Conservation (phyloP, 2,797 vertebrate genomes). For the Ctenochaetus hawaiiensis region DNA sequence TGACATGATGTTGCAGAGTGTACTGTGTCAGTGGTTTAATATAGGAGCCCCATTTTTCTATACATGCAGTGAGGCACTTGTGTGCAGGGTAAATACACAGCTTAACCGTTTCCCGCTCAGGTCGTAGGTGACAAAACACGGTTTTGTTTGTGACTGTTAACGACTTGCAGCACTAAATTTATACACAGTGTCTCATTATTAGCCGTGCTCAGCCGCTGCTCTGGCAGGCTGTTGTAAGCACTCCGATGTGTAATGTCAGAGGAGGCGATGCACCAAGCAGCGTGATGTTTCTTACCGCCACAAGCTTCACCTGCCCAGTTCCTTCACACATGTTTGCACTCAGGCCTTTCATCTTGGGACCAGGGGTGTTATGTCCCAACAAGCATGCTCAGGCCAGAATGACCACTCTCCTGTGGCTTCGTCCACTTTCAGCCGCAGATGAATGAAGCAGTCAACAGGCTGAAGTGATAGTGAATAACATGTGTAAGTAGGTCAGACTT, state of each 20-base stretch:
- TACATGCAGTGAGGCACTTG: neutral
- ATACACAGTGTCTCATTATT: conserved; percentile 63
- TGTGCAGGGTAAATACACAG: conserved; percentile 28
- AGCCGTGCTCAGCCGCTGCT: conserved; percentile 77
- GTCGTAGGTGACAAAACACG: conserved; percentile 45
- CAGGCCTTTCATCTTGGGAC: conserved; percentile 59
- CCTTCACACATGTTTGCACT: conserved; percentile 66
- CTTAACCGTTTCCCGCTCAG: conserved; percentile 15
- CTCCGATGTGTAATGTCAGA: conserved; percentile 79
- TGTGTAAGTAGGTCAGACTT: conserved; percentile 66
- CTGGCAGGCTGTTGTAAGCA: conserved; percentile 72
- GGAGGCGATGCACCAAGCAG: conserved; percentile 50
- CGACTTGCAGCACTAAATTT: conserved; percentile 59
- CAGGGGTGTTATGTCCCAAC: conserved; percentile 46
- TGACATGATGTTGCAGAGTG: conserved; percentile 20
- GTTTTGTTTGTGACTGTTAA: conserved; percentile 74
- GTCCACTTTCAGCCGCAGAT: conserved; percentile 49
- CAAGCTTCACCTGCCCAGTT: conserved; percentile 70
- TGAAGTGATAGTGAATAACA: conserved; percentile 28
- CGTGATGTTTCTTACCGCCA: conserved; percentile 70
- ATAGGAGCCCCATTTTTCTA: conserved; percentile 4
- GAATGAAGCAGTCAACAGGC: conserved; percentile 56
- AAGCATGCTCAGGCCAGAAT: conserved; percentile 41
- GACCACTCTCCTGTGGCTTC: conserved; percentile 34
- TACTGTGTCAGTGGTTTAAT: conserved; percentile 17